Base-by-base conservation (phyloP, 2,888 invertebrate genomes). In the Phlogophora meticulosa region DNA sequence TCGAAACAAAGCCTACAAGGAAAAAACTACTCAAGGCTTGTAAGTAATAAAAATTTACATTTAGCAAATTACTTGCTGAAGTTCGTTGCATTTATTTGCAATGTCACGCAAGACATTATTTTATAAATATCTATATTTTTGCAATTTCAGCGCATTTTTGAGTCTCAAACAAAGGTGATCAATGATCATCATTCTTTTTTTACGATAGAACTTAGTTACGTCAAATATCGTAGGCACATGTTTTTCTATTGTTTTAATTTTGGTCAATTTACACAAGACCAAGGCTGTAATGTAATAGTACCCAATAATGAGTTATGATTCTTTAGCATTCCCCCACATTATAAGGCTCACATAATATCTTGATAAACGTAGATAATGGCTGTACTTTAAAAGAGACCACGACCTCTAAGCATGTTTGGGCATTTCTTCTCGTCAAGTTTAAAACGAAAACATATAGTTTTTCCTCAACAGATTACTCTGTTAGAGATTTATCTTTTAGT, bases 61-160 rank as follows among this genome's bases (percentile, higher is more conserved):
- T 32, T 36, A 24, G 17, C 22, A 74, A 65, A 59, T 59, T 10
- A 22, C 38, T 40, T 10, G n/a, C 9, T 40, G 45, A 59, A 67
- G 69, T 68, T 59, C 38, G 24, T 67, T 67, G 51, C 45, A n/a
- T 51, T 49, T 43, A 34, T 46, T 67, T 40, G 28, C 43, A 59
- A 55, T 55, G 58, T 7, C 38, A 66, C 11, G 36, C 13, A 43
- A 74, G 28, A 42, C 2, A 20, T 53, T 43, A 22, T 20, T 53
- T 28, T 32, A 34, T 43, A 5, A 24, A 10, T 7, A 59, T 13
- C n/a, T 10, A 13, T 17, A n/a, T 32, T 49, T 49, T 17, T 9
- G 9, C 7, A 7, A 17, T 49, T 24, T 13, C 22, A 34, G n/a
- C n/a, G 4, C 13, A 22, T 24, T 52, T 17, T n/a, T 1, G 32